Evolutionary conservation across 2,797 vertebrate genomes (phyloP).

Genomic region (Steatocranus sp.): DNA sequence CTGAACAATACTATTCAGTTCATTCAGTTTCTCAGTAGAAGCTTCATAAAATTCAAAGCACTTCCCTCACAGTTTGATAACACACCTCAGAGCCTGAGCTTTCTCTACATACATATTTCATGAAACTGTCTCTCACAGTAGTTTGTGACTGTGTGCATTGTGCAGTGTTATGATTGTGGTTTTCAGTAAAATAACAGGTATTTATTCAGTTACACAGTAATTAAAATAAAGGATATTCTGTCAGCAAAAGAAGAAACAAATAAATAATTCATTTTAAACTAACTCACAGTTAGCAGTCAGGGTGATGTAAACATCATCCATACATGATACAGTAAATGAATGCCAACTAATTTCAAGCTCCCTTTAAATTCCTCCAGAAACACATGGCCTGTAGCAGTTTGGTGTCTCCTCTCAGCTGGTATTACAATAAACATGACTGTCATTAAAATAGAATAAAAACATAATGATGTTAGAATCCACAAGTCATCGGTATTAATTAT

Average conservation of each 20-base stretch:
- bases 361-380: constrained; percentile 23
- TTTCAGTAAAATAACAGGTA: neutral
- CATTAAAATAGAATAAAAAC: neutral
- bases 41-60: constrained; percentile 43
- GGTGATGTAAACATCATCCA: neutral
- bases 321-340: neutral
- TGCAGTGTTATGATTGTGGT: neutral
- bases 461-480: neutral
- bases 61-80: constrained; percentile 2
- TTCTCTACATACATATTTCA: constrained; percentile 1
- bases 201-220: neutral
- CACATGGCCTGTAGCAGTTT: neutral
- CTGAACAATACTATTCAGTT: neutral
- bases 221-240: neutral
- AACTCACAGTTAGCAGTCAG: neutral
- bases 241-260: neutral
- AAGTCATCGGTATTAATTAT: neutral
- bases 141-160: neutral
- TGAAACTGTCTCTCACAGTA: neutral
- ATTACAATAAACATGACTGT: neutral
- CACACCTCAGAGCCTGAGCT: neutral
- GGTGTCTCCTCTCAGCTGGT: constrained; percentile 15
- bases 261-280: neutral
- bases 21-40: constrained; percentile 4
- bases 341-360: constrained; percentile 21